Base-by-base conservation (phyloP, 1,140 invertebrate species). In the Euwallacea similis region DNA sequence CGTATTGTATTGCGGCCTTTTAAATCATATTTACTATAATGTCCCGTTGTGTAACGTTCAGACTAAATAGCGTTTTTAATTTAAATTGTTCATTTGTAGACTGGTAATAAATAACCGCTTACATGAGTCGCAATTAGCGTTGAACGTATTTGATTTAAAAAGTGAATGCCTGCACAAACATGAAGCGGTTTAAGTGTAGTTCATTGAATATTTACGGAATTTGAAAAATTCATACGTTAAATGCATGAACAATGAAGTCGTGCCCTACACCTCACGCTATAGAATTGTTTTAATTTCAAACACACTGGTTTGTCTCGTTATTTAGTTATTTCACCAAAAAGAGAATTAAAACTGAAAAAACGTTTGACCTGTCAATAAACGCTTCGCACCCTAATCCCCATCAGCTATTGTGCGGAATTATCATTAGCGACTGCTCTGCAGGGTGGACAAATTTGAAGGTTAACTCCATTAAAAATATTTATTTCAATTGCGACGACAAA, bases 1-100 rank as follows among this genome's bases (percentile, higher is more conserved):
- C 54, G 54, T 56, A 56, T 56, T 56, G 54, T 56, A 56, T 21
- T 56, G 11, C 54, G 54, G 54, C 16, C 11, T 56, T 56, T 56
- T 56, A 56, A 56, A 56, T 56, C 54, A 56, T 56, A 21, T 56
- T 56, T 56, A 56, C 54, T 56, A 56, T 13, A 56, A 50, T 13
- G 46, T 11, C 46, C 46, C 13, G 21, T 33, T 33, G 21, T 33
- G 21, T 33, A 33, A 33, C 21, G 21, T 33, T 33, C 21, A 33
- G 21, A 33, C 21, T 33, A 33, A 33, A 33, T 33, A 33, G 21
- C 21, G 21, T 33, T 33, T 33, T 33, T 33, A 33, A 33, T 33
- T 33, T 33, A 33, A 33, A 33, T 33, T 33, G 21, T 33, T 33
- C 21, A 33, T 33, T 33, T 33, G 21, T 33, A 33, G 21, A 4